Evolutionary conservation across 2,888 invertebrate genomes (phyloP).

Genomic region (Andricus curvator): DNA sequence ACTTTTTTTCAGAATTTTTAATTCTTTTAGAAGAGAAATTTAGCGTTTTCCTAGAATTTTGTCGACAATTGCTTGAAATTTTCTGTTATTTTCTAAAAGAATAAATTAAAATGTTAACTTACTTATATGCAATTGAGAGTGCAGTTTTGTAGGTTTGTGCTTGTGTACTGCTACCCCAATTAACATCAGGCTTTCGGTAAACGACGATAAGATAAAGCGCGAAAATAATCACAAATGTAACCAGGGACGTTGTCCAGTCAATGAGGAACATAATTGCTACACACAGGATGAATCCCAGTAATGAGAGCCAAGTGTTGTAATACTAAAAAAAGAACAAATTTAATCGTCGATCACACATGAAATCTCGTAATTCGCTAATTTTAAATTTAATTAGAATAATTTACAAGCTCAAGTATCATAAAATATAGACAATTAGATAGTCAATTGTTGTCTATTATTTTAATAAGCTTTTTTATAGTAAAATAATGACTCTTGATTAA

Average conservation of each 20-base stretch:
- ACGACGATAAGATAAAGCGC: constrained; percentile 95
- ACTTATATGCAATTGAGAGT: constrained; percentile 87
- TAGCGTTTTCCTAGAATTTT: no score
- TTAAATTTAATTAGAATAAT: neutral
- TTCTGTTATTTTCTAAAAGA: no score
- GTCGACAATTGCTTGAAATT: no score
- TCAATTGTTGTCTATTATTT: neutral
- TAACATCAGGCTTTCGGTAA: constrained; percentile 96
- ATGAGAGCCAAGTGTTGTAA: constrained; percentile 94
- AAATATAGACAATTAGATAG: neutral
- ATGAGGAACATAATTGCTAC: constrained; percentile 96
- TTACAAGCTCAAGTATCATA: neutral
- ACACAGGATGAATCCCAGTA: constrained; percentile 90
- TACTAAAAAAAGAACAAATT: constrained; percentile 81
- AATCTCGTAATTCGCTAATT: neutral
- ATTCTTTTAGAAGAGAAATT: no score
- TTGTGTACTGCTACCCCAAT: constrained; percentile 98
- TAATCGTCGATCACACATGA: neutral
- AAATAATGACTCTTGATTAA: neutral
- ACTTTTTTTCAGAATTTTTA: no score
- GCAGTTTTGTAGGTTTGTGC: constrained; percentile 97
- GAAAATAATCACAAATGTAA: constrained; percentile 93
- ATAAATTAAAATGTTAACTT: constrained; percentile 33
- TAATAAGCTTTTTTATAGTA: neutral
- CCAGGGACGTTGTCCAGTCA: constrained; percentile 94